A percentile compares a stretch with the other conserved stretches of the same genome.
These are phyloP conservation scores for Hydrotaea cyrtoneurina DNA, from an alignment of 2,888 invertebrate species.

Conservation along the genomic window DNA sequence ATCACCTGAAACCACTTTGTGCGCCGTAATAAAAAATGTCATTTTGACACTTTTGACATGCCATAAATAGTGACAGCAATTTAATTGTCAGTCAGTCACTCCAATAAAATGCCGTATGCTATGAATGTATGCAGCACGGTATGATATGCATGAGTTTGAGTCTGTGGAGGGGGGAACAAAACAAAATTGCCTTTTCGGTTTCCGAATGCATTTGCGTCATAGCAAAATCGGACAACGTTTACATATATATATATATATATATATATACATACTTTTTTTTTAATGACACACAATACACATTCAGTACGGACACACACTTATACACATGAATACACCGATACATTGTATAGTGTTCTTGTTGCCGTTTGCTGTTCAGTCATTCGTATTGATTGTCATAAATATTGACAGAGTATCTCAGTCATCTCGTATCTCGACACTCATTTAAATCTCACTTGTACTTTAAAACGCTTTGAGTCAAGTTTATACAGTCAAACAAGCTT, in stretches of 20 bases:
- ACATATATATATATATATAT: constrained; percentile 2
- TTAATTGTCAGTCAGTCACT: constrained; percentile 70
- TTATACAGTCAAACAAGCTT: constrained; percentile 65
- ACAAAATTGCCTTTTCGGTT: constrained; percentile 19
- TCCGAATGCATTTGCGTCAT: constrained; percentile 60
- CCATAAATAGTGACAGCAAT: constrained; percentile 70
- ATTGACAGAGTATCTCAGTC: constrained; percentile 68
- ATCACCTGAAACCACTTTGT: constrained; percentile 67
- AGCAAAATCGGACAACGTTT: constrained; percentile 56
- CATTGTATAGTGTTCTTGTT: constrained; percentile 18
- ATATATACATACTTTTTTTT: neutral
- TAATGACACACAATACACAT: constrained; percentile 43
- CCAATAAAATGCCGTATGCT: constrained; percentile 29
- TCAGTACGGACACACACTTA: constrained; percentile 3
- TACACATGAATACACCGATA: neutral
- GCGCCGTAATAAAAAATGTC: constrained; percentile 70
- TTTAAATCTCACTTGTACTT: constrained; percentile 63
- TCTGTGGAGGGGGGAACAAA: neutral
- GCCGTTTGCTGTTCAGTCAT: constrained; percentile 53
- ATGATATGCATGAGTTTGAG: neutral
- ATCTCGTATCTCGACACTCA: constrained; percentile 64
- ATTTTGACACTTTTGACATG: constrained; percentile 71
- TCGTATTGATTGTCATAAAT: constrained; percentile 68
- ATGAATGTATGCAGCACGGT: neutral
- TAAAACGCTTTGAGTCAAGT: constrained; percentile 58